These are phyloP conservation scores for Calliphora vicina DNA, from an alignment of 1,140 invertebrate genomes.

Conservation along the genomic window DNA sequence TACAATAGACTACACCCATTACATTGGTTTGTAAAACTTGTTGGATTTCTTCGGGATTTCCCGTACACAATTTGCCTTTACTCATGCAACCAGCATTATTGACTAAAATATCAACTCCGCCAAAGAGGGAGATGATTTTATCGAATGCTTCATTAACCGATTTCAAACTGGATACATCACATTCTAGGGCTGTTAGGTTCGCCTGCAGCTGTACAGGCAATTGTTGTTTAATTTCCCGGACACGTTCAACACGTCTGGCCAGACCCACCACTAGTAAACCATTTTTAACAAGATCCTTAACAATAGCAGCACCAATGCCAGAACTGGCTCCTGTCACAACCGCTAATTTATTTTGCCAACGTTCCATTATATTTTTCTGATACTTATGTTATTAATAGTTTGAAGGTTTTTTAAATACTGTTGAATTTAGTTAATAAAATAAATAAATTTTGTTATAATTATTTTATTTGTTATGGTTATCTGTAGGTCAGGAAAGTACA, in stretches of 20 bases:
- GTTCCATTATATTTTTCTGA: constrained; percentile 67
- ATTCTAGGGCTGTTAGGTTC: constrained; percentile 65
- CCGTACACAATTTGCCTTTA: constrained; percentile 58
- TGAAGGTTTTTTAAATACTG: not conserved
- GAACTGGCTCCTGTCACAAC: constrained; percentile 77
- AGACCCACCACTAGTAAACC: constrained; percentile 76
- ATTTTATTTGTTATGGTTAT: too few species aligned
- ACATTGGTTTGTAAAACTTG: constrained; percentile 75
- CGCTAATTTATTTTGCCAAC: constrained; percentile 72
- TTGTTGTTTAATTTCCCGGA: constrained; percentile 64
- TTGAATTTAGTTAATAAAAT: too few species aligned
- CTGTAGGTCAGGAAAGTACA: too few species aligned
- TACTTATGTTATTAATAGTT: not conserved
- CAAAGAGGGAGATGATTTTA: constrained; percentile 69
- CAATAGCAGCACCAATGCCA: constrained; percentile 73
- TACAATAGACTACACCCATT: constrained; percentile 72
- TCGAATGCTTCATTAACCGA: constrained; percentile 74
- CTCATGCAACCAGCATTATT: constrained; percentile 75
- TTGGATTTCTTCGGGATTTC: constrained; percentile 59
- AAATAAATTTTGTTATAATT: too few species aligned
- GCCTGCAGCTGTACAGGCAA: constrained; percentile 45
- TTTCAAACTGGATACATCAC: constrained; percentile 72
- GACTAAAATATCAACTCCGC: constrained; percentile 74
- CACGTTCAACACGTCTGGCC: constrained; percentile 69
- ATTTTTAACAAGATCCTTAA: constrained; percentile 66